Conservation (phyloP, 2,888 invertebrate species). For the Portevinia maculata region DNA sequence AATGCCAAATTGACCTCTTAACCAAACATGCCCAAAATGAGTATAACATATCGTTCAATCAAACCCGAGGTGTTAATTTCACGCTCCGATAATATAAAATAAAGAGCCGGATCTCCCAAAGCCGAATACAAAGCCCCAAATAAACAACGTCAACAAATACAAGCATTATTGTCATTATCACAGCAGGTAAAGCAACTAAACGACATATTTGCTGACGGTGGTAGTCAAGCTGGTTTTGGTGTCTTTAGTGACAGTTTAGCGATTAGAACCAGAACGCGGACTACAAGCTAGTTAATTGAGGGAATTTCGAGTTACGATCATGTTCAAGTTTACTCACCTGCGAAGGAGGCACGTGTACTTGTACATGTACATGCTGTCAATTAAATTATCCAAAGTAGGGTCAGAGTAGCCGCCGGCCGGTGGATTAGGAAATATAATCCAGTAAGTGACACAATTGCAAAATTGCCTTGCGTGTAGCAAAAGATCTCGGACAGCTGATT, state of each 20-base stretch:
- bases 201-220: background rate
- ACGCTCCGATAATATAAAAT: constrained; percentile 33
- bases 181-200: constrained; percentile 44
- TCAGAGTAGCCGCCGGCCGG: too few species aligned
- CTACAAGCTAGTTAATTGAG: constrained; percentile 26
- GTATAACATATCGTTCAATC: constrained; percentile 26
- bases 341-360: constrained; percentile 24
- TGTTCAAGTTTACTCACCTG: constrained; percentile 44
- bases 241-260: constrained; percentile 31
- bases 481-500: constrained; percentile 50
- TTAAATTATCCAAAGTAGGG: constrained; percentile 73
- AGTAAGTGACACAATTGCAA: constrained; percentile 59
- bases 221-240: background rate
- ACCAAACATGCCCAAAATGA: background rate
- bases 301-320: constrained; percentile 22
- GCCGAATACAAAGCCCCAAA: constrained; percentile 19
- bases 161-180: constrained; percentile 46
- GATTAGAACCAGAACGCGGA: constrained; percentile 35
- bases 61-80: constrained; percentile 29
- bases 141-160: constrained; percentile 15
- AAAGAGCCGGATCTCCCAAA: constrained; percentile 62
- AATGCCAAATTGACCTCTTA: constrained; percentile 41
- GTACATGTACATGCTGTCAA: constrained; percentile 52
- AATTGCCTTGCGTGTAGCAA: constrained; percentile 27
- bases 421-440: constrained; percentile 49